A percentile compares a stretch with the other conserved stretches of the same genome.
These are phyloP conservation scores for Sylvietta virens DNA, from an alignment of 2,113 vertebrate genomes.

Conservation along the genomic window DNA sequence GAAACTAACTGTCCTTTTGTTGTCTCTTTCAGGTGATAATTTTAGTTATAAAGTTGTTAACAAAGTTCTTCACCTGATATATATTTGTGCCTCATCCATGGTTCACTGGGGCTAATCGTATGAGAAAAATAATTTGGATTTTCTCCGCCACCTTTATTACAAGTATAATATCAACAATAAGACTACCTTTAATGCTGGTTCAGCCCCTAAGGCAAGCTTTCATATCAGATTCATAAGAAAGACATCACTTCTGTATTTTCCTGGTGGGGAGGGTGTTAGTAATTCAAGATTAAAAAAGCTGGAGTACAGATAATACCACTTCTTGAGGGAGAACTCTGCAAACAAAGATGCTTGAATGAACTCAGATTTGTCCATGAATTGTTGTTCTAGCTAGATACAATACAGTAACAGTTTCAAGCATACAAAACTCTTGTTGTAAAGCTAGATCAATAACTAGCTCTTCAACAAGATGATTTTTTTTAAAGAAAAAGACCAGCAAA, in stretches of 20 bases:
- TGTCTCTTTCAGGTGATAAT: neutral
- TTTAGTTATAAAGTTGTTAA: neutral
- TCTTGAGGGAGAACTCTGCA: neutral
- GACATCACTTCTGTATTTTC: neutral
- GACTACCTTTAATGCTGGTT: neutral
- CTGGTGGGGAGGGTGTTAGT: neutral
- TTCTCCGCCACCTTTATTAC: neutral
- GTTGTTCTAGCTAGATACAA: neutral
- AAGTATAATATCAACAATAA: neutral
- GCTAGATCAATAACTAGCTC: neutral
- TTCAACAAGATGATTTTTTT: neutral
- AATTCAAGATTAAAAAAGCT: neutral
- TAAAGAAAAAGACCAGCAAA: neutral
- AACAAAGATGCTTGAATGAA: neutral
- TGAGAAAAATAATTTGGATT: neutral
- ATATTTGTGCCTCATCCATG: neutral
- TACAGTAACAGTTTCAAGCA: neutral
- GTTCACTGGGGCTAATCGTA: neutral
- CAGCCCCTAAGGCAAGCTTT: neutral
- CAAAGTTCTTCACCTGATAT: neutral
- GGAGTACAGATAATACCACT: neutral
- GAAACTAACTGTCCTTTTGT: neutral
- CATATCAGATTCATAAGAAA: neutral
- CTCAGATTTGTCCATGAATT: neutral
- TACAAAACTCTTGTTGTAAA: neutral